Base-by-base conservation (phyloP, 2,113 vertebrate species). In the Trematomus loennbergii region DNA sequence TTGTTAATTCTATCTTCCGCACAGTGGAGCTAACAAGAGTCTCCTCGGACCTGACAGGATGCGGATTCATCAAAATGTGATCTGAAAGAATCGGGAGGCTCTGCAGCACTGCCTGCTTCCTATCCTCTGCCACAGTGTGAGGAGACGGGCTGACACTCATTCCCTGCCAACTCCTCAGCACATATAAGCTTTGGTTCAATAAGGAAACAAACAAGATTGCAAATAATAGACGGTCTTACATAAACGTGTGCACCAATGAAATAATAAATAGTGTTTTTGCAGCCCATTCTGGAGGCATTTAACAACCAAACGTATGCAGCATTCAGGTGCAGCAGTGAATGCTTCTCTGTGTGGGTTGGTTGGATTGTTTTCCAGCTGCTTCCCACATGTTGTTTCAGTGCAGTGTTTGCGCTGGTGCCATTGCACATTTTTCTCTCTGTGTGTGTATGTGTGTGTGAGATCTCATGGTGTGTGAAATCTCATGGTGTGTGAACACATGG, bases 11-110 rank as follows among this genome's bases (percentile, higher is more conserved):
- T 18, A 10, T 40, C 63, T 52, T 55, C 63, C 11, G 55, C 66
- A 18, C 48, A 53, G 59, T 64, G 9, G 8, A 57, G 55, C 52
- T 64, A 61, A 75, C 64, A 1, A 29, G 72, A 40, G 50, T 74
- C 73, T 61, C 55, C 73, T 72, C 48, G 12, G 78, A 61, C 53
- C 69, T 66, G 83, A 88, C 79, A 66, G 70, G 76, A 72, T 80
- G 82, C 59, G 1, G 80, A 78, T 79, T 88, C 78, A 90, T 92
- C 87, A 88, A 61, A 81, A 81, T 52, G 49, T 12, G 77, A 76
- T 81, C 65, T 58, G 57, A 61, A 69, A 43, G 25, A 72, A 72
- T 54, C n/a, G 1, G 62, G 18, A 61, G 22, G 46, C 10, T 1
- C 74, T 77, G 71, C 71, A 64, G 76, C 17, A 2, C 50, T 43